These are phyloP conservation scores for Scaptomyza pallida DNA, from an alignment of 1,140 invertebrate genomes.

Conservation along the genomic window DNA sequence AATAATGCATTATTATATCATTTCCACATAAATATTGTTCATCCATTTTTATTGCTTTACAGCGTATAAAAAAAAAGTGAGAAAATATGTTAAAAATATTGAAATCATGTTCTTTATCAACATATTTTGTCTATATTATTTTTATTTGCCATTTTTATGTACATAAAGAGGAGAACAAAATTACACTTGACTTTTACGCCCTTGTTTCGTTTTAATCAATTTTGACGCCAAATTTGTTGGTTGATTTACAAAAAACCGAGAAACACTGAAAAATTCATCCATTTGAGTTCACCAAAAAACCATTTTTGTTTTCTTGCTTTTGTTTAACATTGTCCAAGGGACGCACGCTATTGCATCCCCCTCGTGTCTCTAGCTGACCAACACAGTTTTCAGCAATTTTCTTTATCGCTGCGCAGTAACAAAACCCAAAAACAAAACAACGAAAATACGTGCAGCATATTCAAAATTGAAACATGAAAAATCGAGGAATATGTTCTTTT, in stretches of 20 bases:
- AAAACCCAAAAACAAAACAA: slow-evolving; percentile 16
- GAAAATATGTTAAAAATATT: background rate
- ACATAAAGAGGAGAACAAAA: background rate
- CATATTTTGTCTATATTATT: background rate
- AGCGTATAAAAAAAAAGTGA: too few relatives aligned
- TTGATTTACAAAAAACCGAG: slow-evolving; percentile 30
- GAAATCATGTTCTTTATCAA: background rate
- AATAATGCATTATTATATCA: background rate
- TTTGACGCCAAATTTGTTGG: slow-evolving; percentile 47
- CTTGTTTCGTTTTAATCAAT: slow-evolving; percentile 42
- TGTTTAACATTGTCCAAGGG: slow-evolving; percentile 11
- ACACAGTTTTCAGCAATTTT: slow-evolving; percentile 51
- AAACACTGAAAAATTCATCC: slow-evolving; percentile 16
- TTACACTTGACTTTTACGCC: slow-evolving; percentile 13
- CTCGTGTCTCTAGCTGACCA: background rate
- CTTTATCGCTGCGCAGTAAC: slow-evolving; percentile 36
- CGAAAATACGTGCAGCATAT: slow-evolving; percentile 45
- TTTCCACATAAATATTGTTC: background rate
- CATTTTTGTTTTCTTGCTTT: background rate
- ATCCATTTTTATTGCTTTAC: too few relatives aligned
- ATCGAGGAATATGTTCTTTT: slow-evolving; percentile 23
- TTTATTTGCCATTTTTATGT: background rate
- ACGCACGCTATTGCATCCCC: background rate
- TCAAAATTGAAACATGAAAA: slow-evolving; percentile 67
- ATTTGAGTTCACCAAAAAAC: slow-evolving; percentile 15